phyloP scores from a whole-genome alignment of 2,888 invertebrate species.

The Fragum fragum region DNA sequence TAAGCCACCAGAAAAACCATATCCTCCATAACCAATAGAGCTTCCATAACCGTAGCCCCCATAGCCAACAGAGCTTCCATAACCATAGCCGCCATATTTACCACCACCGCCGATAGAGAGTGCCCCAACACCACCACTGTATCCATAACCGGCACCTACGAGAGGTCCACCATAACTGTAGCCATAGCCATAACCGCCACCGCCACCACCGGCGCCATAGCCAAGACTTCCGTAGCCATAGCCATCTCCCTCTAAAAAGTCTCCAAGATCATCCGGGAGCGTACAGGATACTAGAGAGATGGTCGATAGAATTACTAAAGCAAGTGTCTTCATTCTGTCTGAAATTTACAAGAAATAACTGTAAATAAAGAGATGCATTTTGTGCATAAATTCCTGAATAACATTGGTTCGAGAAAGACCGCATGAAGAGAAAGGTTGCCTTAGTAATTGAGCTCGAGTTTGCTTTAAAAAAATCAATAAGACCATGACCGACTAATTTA shows the following conservation, averaged over 20 bases:
- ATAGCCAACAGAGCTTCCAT: no score
- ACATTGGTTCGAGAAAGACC: no score
- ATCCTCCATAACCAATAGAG: no score
- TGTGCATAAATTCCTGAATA: no score
- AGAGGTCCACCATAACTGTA: not conserved
- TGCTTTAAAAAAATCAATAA: no score
- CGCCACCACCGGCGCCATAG: not conserved
- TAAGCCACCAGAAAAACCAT: not conserved
- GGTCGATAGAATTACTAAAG: not conserved
- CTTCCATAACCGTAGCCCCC: no score
- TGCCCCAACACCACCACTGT: not conserved
- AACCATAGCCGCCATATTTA: not conserved
- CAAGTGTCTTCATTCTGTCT: not conserved
- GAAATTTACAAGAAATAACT: not conserved
- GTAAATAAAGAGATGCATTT: no score
- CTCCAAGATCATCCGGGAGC: not conserved
- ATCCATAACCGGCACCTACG: not conserved
- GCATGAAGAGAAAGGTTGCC: no score
- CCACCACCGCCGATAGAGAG: not conserved
- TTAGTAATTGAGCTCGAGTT: no score
- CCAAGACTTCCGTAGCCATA: not conserved
- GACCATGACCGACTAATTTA: no score
- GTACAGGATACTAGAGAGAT: not conserved
- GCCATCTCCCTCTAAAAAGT: slow-evolving; percentile 6
- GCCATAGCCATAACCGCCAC: not conserved